Evolutionary conservation across 1,140 invertebrate species (phyloP), one percentile per base, ranked within the genome.

Genomic region (Coptotermes formosanus): DNA sequence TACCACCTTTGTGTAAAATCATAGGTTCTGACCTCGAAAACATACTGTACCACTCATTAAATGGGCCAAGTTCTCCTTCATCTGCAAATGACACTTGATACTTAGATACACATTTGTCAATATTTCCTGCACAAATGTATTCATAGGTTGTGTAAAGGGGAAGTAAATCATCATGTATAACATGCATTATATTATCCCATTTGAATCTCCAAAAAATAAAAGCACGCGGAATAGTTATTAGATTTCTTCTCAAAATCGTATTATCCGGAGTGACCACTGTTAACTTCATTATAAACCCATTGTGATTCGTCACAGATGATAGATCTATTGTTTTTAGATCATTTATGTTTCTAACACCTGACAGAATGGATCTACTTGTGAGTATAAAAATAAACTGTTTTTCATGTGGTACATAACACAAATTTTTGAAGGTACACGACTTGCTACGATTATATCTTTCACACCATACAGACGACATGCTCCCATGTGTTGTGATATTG

Each of bases 141-240:
- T 88, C 86, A 45, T 93, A 88, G 32, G 92, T 92, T 43, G 89
- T 85, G 89, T 89, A 91, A 12, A 93, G 84, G 12, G 93, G 93
- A 25, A 94, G 85, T 1, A 93, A 86, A 88, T 94, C 93, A 89
- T 94, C 93, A 89, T 94, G 93, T 64, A 94, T 88, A 55, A 92
- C 90, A 90, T 94, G 93, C 93, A 94, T 93, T 25, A 93, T 88
- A 89, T 94, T 93, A 87, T 93, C 92, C 14, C 92, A 91, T 88
- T 93, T 92, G 87, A 93, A 93, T 38, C 93, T 89, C 43, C 87
- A 83, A 14, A 89, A 12, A 21, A 88, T 44, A n/a, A 88, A 88
- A 21, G 87, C 83, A 82, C 59, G 55, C 82, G 87, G 23, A 30
- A 82, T 43, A 69, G 55, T 81, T 30, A 88, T n/a, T 11, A 43